Evolutionary conservation across 2,888 invertebrate genomes (phyloP).

Genomic region (Aporophyla lueneburgensis): DNA sequence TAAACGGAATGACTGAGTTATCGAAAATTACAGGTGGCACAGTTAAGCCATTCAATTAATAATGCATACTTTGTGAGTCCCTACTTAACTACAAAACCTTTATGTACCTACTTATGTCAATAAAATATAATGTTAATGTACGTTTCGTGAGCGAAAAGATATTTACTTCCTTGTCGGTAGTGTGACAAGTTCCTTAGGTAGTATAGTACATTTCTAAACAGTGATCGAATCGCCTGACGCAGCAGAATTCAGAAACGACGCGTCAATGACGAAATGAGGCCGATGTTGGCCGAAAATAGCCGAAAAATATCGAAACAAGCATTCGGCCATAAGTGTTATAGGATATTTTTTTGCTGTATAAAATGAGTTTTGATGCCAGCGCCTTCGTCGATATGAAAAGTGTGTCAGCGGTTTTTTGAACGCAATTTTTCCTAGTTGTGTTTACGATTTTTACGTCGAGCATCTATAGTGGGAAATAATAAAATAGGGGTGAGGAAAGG

Average conservation of each 20-base stretch:
- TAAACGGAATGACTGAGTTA: too few species aligned
- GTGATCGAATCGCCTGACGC: constrained; percentile 54
- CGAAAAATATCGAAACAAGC: constrained; percentile 56
- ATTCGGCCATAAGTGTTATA: constrained; percentile 52
- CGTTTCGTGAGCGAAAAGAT: neutral
- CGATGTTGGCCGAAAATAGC: constrained; percentile 43
- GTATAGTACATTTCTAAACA: constrained; percentile 47
- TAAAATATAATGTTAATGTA: neutral
- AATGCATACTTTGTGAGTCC: too few species aligned
- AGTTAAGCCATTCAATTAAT: too few species aligned
- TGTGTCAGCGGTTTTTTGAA: constrained; percentile 57
- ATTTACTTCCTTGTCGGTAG: too few species aligned
- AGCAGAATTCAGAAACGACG: constrained; percentile 56
- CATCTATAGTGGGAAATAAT: constrained; percentile 14
- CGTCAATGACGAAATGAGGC: constrained; percentile 56
- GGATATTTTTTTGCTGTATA: constrained; percentile 57
- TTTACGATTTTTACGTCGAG: constrained; percentile 47
- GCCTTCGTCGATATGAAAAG: constrained; percentile 48
- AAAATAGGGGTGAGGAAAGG: constrained; percentile 25
- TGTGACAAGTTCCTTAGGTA: neutral
- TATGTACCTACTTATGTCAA: too few species aligned
- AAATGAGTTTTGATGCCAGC: constrained; percentile 58
- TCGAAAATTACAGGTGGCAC: too few species aligned
- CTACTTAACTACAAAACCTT: too few species aligned
- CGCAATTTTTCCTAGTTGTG: constrained; percentile 43